Conservation (phyloP, 2,797 vertebrate genomes). For the Notamacropus eugenii region DNA sequence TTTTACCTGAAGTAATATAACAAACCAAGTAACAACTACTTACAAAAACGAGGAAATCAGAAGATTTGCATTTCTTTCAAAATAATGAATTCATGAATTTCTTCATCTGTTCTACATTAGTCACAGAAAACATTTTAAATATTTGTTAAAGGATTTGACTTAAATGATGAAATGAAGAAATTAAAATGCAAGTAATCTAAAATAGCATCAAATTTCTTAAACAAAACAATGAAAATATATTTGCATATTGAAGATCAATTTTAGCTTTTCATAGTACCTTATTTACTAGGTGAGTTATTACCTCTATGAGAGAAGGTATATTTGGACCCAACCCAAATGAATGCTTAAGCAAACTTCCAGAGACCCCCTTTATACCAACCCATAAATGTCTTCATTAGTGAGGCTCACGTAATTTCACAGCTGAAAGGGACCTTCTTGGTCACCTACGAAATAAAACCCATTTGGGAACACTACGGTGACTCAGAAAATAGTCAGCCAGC, state of each 20-base stretch:
- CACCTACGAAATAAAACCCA: background rate
- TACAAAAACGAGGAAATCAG: background rate
- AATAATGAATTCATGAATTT: background rate
- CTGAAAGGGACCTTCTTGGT: background rate
- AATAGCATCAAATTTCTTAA: constrained; percentile 16
- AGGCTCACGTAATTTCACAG: background rate
- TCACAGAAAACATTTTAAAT: background rate
- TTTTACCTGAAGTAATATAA: background rate
- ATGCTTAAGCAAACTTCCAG: background rate
- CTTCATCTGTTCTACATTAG: background rate
- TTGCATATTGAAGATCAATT: background rate
- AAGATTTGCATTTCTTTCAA: background rate
- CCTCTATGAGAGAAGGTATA: constrained; percentile 12
- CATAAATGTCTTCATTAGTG: background rate
- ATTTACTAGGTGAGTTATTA: background rate
- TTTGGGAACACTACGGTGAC: background rate
- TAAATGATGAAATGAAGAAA: constrained; percentile 3
- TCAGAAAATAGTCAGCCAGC: background rate
- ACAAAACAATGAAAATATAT: constrained; percentile 30
- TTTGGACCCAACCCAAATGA: background rate
- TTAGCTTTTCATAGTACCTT: background rate
- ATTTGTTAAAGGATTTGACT: constrained; percentile 15
- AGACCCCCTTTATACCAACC: background rate
- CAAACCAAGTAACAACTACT: constrained; percentile 8
- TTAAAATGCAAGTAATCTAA: background rate